phyloP scores from a whole-genome alignment of 2,113 vertebrate species.

The Brachirus orientalis region DNA sequence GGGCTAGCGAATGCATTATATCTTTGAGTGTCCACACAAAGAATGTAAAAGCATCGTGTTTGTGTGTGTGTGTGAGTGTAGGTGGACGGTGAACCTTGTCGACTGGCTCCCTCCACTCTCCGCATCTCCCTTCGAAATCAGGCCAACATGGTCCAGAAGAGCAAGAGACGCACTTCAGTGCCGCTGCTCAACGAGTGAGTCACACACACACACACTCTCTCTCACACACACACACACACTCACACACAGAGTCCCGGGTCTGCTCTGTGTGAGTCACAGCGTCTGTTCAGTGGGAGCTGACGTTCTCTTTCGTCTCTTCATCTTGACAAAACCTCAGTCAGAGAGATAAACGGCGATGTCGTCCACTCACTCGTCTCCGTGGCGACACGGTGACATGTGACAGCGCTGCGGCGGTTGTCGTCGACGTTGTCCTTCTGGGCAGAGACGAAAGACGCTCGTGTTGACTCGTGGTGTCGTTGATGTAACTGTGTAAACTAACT shows the following conservation, averaged over 20 bases:
- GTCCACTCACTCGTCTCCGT: neutral
- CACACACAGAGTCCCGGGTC: slow-evolving; percentile 25
- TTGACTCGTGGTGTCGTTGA: too few species aligned
- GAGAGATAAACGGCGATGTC: neutral
- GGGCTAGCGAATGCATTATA: too few species aligned
- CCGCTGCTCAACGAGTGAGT: slow-evolving; percentile 95
- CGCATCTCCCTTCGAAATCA: slow-evolving; percentile 94
- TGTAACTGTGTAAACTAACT: too few species aligned
- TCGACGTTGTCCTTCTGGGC: too few species aligned
- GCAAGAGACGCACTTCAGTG: slow-evolving; percentile 92
- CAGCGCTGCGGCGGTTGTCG: too few species aligned
- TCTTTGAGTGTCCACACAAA: too few species aligned
- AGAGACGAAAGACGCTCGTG: too few species aligned
- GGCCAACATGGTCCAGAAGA: slow-evolving; percentile 99
- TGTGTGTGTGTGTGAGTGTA: slow-evolving; percentile 1
- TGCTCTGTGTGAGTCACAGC: slow-evolving; percentile 63
- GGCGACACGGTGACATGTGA: too few species aligned
- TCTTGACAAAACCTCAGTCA: slow-evolving; percentile 36
- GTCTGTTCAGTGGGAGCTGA: slow-evolving; percentile 62
- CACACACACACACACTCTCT: slow-evolving; percentile 36
- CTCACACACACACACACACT: slow-evolving; percentile 25
- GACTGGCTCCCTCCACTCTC: slow-evolving; percentile 90
- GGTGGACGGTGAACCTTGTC: slow-evolving; percentile 97
- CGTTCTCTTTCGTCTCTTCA: slow-evolving; percentile 46
- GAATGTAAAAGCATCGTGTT: too few species aligned